Evolutionary conservation across 1,140 invertebrate species (phyloP).

Genomic region (Pseudachorutes palmiensis): DNA sequence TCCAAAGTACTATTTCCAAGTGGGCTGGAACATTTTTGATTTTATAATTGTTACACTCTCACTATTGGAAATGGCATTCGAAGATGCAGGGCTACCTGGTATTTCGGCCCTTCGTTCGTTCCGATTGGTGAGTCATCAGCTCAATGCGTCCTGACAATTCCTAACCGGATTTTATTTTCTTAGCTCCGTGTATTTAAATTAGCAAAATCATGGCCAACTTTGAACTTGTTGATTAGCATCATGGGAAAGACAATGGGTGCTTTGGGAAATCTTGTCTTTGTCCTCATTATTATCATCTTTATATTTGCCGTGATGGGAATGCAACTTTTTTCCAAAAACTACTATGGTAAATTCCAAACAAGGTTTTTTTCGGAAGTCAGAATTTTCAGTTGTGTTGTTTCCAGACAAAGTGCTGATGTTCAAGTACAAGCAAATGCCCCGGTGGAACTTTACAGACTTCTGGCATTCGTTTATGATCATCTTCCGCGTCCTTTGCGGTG

Average conservation of each 20-base stretch:
- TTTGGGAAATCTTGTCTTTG: conserved; percentile 94
- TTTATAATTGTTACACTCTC: conserved; percentile 95
- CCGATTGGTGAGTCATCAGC: conserved; percentile 68
- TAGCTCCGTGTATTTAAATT: conserved; percentile 98
- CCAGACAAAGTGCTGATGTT: conserved; percentile 72
- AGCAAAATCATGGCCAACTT: conserved; percentile 96
- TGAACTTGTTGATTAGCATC: conserved; percentile 96
- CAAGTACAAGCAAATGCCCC: conserved; percentile 44
- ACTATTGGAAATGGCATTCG: conserved; percentile 81
- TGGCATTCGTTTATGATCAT: conserved; percentile 95
- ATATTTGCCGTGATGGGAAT: conserved; percentile 94
- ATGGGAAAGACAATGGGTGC: conserved; percentile 97
- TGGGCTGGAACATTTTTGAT: conserved; percentile 98
- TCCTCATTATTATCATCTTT: conserved; percentile 96
- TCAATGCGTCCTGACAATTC: not conserved
- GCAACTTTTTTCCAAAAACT: conserved; percentile 92
- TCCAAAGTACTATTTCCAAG: conserved; percentile 95
- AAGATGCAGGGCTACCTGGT: conserved; percentile 59
- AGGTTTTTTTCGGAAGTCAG: not conserved
- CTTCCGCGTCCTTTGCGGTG: conserved; percentile 91
- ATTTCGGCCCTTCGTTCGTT: conserved; percentile 89
- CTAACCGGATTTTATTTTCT: conserved; percentile 38
- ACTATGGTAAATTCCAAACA: conserved; percentile 57
- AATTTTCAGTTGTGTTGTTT: conserved; percentile 29
- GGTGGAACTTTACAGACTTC: conserved; percentile 88